phyloP scores from a whole-genome alignment of 2,797 vertebrate species.

The Luscinia megarhynchos region DNA sequence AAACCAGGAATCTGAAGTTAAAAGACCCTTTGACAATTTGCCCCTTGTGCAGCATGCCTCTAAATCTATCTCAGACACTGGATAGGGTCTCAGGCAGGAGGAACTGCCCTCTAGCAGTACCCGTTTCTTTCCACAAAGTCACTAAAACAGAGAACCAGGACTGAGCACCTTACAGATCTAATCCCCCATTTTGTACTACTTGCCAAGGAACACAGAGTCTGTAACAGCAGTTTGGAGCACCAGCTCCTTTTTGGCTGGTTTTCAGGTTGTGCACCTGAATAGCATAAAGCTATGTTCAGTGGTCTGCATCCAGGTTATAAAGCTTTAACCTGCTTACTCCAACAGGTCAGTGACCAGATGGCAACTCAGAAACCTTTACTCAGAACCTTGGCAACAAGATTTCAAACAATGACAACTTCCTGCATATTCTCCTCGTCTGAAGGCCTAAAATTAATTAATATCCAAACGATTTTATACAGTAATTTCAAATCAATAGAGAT shows the following conservation, averaged over 20 bases:
- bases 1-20: not conserved
- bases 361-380: not conserved
- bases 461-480: not conserved
- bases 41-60: accelerated
- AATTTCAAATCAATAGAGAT: not conserved
- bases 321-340: not conserved
- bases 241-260: not conserved
- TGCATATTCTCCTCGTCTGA: not conserved
- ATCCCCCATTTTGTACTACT: not conserved
- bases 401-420: not conserved
- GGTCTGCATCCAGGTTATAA: not conserved
- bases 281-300: not conserved
- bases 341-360: not conserved
- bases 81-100: not conserved
- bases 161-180: not conserved
- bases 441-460: not conserved
- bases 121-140: not conserved
- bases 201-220: not conserved
- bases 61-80: not conserved
- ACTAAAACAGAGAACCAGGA: not conserved
- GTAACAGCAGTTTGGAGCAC: accelerated
- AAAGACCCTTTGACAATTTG: not conserved
- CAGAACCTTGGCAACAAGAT: not conserved
- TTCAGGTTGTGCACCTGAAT: not conserved
- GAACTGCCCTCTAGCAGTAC: not conserved